Percentiles rank a stretch among this genome's conserved stretches.
Evolutionary conservation across 1,140 invertebrate species (phyloP).

Genomic region (Scaptomyza montana): DNA sequence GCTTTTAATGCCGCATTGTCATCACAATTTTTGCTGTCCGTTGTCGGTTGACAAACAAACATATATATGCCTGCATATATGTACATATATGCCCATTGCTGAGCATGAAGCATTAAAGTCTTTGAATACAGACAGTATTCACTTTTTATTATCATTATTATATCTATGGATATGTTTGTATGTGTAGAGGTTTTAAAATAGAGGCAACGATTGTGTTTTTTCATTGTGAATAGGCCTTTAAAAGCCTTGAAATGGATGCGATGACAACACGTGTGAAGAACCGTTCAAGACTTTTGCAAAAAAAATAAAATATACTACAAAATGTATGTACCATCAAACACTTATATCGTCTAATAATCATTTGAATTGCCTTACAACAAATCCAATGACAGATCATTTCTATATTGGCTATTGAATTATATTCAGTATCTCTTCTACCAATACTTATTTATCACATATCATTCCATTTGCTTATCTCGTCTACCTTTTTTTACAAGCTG

Average conservation of each 20-base stretch:
- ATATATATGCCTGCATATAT: constrained; percentile 14
- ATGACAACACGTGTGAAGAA: constrained; percentile 33
- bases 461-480: constrained; percentile 15
- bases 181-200: not conserved
- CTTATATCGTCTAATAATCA: too few relatives aligned
- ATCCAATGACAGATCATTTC: too few relatives aligned
- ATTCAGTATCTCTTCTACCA: too few relatives aligned
- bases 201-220: constrained; percentile 20
- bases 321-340: not conserved
- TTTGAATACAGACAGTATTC: not conserved
- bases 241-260: constrained; percentile 25
- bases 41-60: constrained; percentile 4
- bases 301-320: constrained; percentile 10
- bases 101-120: constrained; percentile 17
- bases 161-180: not conserved
- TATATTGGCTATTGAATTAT: too few relatives aligned
- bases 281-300: constrained; percentile 21
- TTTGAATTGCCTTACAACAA: too few relatives aligned
- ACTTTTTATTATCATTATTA: constrained; percentile 23
- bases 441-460: not conserved
- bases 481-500: constrained; percentile 31
- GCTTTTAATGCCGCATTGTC: constrained; percentile 74
- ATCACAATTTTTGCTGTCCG: constrained; percentile 59
- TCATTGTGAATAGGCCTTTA: constrained; percentile 5
- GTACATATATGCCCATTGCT: not conserved